A percentile compares a stretch with the other conserved stretches of the same genome.
Evolutionary conservation across 1,140 invertebrate genomes (phyloP).

Genomic region (Hormaphis cornu): DNA sequence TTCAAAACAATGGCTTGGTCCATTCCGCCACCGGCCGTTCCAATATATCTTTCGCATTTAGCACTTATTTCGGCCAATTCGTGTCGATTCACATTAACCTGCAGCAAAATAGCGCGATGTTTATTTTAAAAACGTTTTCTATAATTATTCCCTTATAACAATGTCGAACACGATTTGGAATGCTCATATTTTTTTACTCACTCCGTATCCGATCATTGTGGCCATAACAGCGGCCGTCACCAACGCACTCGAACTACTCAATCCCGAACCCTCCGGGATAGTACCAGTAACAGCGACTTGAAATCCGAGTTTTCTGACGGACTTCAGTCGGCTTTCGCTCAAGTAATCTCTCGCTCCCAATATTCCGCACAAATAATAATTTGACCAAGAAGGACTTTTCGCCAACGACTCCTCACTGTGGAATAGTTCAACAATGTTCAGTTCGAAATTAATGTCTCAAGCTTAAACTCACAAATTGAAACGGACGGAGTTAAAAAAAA

Average conservation of each 20-base stretch:
- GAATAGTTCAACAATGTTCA: too few species aligned
- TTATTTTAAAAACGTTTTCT: too few species aligned
- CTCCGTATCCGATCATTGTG: constrained; percentile 5
- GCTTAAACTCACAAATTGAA: too few species aligned
- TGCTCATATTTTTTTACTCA: background rate
- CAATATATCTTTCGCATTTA: constrained; percentile 81
- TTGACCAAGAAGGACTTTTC: constrained; percentile 70
- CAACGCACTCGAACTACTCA: constrained; percentile 94
- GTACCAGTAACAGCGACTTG: constrained; percentile 69
- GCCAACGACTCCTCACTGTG: background rate
- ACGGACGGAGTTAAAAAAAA: too few species aligned
- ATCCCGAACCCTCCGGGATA: constrained; percentile 81
- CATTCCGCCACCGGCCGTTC: constrained; percentile 96
- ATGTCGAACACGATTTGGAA: too few species aligned
- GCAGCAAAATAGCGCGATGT: background rate
- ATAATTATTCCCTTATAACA: too few species aligned
- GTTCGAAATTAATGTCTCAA: too few species aligned
- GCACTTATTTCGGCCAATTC: constrained; percentile 81
- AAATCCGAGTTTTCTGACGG: constrained; percentile 48
- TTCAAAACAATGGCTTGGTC: constrained; percentile 97
- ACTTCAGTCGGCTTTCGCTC: background rate
- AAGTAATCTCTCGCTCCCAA: constrained; percentile 63
- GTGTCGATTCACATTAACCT: constrained; percentile 54
- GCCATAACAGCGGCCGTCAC: constrained; percentile 73
- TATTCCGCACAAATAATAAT: constrained; percentile 90